These are phyloP conservation scores for Drosophila cognata DNA, from an alignment of 2,888 invertebrate genomes.

Conservation along the genomic window DNA sequence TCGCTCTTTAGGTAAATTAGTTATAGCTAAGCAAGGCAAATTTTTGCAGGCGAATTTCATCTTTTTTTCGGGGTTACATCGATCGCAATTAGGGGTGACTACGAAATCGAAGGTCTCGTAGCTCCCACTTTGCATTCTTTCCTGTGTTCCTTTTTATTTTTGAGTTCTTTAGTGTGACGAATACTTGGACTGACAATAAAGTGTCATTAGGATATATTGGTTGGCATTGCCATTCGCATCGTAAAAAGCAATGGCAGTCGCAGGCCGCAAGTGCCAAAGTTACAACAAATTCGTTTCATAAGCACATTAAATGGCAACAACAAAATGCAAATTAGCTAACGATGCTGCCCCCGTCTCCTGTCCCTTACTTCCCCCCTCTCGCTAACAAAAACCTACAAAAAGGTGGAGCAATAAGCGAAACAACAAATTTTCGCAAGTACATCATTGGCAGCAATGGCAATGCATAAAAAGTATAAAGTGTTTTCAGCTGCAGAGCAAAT, in stretches of 20 bases:
- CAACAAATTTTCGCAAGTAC: conserved; percentile 61
- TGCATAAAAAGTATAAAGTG: conserved; percentile 48
- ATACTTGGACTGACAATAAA: conserved; percentile 61
- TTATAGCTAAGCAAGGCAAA: conserved; percentile 12
- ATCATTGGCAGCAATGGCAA: conserved; percentile 64
- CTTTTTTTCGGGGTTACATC: conserved; percentile 15
- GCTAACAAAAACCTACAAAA: conserved; percentile 15
- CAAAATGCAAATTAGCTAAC: conserved; percentile 77
- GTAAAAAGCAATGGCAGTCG: conserved; percentile 68
- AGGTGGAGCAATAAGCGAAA: conserved; percentile 51
- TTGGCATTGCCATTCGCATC: conserved; percentile 57
- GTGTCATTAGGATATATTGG: conserved; percentile 73
- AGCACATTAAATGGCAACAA: conserved; percentile 67
- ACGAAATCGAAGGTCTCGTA: conserved; percentile 40
- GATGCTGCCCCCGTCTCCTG: conserved; percentile 35
- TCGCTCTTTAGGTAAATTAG: conserved; percentile 21
- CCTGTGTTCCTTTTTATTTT: conserved; percentile 18
- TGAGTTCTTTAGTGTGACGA: conserved; percentile 74
- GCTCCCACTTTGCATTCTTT: conserved; percentile 4
- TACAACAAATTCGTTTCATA: conserved; percentile 79
- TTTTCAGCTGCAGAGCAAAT: not conserved
- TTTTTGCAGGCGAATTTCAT: conserved; percentile 12
- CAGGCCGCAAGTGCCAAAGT: conserved; percentile 59
- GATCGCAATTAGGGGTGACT: conserved; percentile 55
- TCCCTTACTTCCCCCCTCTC: not conserved